Evolutionary conservation across 1,140 invertebrate genomes (phyloP).

Genomic region (Artemia franciscana): DNA sequence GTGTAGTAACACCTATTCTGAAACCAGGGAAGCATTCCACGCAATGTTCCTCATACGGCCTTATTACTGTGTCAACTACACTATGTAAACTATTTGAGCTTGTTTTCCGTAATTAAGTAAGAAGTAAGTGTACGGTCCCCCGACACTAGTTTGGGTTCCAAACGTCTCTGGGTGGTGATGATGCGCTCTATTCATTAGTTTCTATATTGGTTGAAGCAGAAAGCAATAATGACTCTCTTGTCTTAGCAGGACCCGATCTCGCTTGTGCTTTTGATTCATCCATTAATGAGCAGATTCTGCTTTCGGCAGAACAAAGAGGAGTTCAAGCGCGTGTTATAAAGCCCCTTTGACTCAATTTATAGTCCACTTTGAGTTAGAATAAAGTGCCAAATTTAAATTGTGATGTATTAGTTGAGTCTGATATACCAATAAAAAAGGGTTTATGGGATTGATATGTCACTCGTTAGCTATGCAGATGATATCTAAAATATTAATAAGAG

Average conservation of each 20-base stretch:
- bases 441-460: neutral
- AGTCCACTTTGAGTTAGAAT: neutral
- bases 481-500: neutral
- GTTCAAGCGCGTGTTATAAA: neutral
- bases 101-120: too few relatives aligned
- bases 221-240: neutral
- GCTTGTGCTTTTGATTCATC: too few relatives aligned
- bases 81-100: neutral
- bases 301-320: neutral
- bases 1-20: neutral
- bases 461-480: neutral
- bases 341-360: neutral
- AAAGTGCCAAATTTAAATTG: too few relatives aligned
- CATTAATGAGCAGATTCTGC: too few relatives aligned
- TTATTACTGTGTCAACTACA: neutral
- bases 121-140: too few relatives aligned
- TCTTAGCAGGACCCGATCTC: too few relatives aligned
- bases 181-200: neutral
- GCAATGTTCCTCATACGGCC: neutral
- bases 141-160: too few relatives aligned
- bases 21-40: neutral
- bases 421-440: neutral
- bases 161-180: too few relatives aligned
- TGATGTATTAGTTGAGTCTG: neutral
- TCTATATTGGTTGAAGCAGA: neutral